Conservation (phyloP, 2,797 vertebrate species). For the Coluber constrictor region DNA sequence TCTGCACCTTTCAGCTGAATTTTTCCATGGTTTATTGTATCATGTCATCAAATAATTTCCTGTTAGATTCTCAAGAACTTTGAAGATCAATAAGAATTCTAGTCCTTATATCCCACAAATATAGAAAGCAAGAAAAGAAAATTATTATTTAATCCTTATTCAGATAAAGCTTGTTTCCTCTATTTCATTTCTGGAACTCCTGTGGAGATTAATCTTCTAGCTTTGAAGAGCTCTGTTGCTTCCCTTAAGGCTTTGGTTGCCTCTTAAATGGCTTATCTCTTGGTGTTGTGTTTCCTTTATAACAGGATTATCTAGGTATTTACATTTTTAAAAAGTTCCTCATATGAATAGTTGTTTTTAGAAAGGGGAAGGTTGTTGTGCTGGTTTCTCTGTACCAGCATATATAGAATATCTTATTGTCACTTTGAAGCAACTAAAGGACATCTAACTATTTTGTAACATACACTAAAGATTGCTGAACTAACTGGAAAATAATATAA, state of each 20-base stretch:
- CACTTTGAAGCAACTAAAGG: neutral
- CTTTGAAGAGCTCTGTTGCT: slow-evolving; percentile 28
- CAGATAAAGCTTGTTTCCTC: neutral
- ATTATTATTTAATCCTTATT: slow-evolving; percentile 34
- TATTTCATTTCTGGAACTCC: neutral
- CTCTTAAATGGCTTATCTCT: slow-evolving; percentile 18
- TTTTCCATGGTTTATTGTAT: slow-evolving; percentile 5
- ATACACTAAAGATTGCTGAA: neutral
- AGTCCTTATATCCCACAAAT: neutral
- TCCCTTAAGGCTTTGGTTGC: slow-evolving; percentile 9
- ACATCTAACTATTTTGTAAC: neutral
- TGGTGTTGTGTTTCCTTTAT: slow-evolving; percentile 15
- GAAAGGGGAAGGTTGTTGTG: neutral
- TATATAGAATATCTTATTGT: neutral
- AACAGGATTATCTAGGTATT: slow-evolving; percentile 18
- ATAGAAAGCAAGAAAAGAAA: slow-evolving; percentile 40
- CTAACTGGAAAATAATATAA: neutral
- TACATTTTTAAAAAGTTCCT: slow-evolving; percentile 25
- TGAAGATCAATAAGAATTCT: slow-evolving; percentile 21
- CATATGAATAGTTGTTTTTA: neutral
- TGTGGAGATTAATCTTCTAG: slow-evolving; percentile 24
- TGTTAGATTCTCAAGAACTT: slow-evolving; percentile 7
- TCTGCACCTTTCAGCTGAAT: slow-evolving; percentile 6
- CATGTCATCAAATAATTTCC: slow-evolving; percentile 9
- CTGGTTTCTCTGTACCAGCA: neutral